Percentiles rank a stretch among this genome's conserved stretches.
These are phyloP conservation scores for Leistus spinibarbis DNA, from an alignment of 2,888 invertebrate species.

Conservation along the genomic window DNA sequence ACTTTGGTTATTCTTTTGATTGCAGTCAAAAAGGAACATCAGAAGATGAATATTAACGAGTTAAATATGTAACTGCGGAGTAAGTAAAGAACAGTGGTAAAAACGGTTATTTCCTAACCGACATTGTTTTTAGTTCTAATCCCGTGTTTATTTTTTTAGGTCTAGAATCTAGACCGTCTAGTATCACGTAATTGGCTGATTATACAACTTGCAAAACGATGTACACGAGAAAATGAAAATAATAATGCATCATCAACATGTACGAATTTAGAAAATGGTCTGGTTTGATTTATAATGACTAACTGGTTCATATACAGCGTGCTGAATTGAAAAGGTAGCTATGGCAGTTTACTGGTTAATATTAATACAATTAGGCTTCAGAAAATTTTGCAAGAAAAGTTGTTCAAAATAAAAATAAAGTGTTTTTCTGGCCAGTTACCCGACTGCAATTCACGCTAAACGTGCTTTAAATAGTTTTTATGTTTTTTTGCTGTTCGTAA, in stretches of 20 bases:
- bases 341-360: too few relatives aligned
- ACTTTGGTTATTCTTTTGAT: slow-evolving; percentile 6
- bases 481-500: too few relatives aligned
- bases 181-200: not conserved
- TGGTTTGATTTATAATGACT: not conserved
- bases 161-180: not conserved
- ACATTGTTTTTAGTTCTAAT: not conserved
- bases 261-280: not conserved
- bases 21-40: not conserved
- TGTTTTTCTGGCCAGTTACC: too few relatives aligned
- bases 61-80: not conserved
- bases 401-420: too few relatives aligned
- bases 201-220: not conserved
- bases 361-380: too few relatives aligned
- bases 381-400: too few relatives aligned
- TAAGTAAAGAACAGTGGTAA: not conserved
- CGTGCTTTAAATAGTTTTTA: too few relatives aligned
- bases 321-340: too few relatives aligned
- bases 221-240: not conserved
- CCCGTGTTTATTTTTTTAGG: not conserved
- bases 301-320: not conserved
- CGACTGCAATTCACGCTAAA: too few relatives aligned
- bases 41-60: not conserved
- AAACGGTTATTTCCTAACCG: not conserved
- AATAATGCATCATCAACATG: too few relatives aligned